Conservation (phyloP, 2,888 invertebrate species). For the Drosophila mimica region DNA sequence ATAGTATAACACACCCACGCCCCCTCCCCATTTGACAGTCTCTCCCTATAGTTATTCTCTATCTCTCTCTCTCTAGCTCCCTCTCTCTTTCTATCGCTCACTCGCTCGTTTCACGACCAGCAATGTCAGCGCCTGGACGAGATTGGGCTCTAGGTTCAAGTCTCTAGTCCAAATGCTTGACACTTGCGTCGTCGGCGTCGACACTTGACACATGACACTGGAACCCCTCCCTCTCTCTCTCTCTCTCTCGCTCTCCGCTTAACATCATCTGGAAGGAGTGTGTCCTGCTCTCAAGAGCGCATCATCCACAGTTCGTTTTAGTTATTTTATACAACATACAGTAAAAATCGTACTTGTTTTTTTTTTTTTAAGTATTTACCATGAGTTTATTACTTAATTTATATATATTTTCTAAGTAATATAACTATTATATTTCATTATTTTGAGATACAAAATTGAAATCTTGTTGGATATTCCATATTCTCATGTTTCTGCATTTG, state of each 20-base stretch:
- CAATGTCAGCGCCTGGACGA: conserved; percentile 56
- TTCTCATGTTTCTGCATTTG: background rate
- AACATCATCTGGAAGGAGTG: conserved; percentile 7
- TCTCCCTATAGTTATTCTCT: background rate
- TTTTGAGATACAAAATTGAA: no score
- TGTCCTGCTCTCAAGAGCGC: conserved; percentile 47
- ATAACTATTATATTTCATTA: no score
- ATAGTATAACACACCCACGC: conserved; percentile 5
- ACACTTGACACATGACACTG: conserved; percentile 69
- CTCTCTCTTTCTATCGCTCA: background rate
- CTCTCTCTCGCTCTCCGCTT: background rate
- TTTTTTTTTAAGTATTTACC: background rate
- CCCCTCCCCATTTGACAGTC: background rate
- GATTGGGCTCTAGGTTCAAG: conserved; percentile 48
- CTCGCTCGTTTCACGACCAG: conserved; percentile 49
- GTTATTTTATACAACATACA: background rate
- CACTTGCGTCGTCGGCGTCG: conserved; percentile 74
- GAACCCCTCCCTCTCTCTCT: background rate
- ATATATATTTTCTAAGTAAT: no score
- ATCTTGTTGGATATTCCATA: background rate
- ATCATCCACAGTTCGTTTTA: background rate
- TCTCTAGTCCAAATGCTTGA: conserved; percentile 63
- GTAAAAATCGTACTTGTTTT: background rate
- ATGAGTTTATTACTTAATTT: background rate
- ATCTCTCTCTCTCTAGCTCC: background rate